These are phyloP conservation scores for Eriosoma lanigerum DNA, from an alignment of 1,140 invertebrate genomes.

Conservation along the genomic window DNA sequence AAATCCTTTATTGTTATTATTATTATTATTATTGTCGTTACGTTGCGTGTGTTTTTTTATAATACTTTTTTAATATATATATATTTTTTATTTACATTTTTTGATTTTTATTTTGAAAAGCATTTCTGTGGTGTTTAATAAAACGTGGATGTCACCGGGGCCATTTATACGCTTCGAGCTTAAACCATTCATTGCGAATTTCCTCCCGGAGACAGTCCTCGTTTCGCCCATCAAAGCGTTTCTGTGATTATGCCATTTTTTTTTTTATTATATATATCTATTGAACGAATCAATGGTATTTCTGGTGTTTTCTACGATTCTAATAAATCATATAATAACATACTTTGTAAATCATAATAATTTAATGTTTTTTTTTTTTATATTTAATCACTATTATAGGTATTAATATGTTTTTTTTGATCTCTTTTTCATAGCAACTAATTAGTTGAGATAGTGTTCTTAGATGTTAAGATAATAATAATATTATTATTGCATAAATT, in stretches of 20 bases:
- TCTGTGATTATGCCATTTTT: constrained; percentile 48
- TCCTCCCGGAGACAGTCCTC: neutral
- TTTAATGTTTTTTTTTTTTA: too few relatives aligned
- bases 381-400: too few relatives aligned
- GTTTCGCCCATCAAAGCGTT: constrained; percentile 51
- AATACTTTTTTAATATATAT: neutral
- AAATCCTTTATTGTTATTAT: too few relatives aligned
- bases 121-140: constrained; percentile 51
- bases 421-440: constrained; percentile 25
- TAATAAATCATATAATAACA: neutral
- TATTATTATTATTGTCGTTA: neutral
- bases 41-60: constrained; percentile 17
- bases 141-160: constrained; percentile 22
- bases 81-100: constrained; percentile 1
- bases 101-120: constrained; percentile 41
- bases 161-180: constrained; percentile 35
- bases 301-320: constrained; percentile 17
- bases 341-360: neutral
- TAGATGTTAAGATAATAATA: constrained; percentile 5
- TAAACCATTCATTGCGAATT: constrained; percentile 31
- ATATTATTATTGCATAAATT: constrained; percentile 2
- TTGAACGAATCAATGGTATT: constrained; percentile 12
- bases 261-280: constrained; percentile 11
- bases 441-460: constrained; percentile 15
- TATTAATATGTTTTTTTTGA: constrained; percentile 16